Evolutionary conservation across 1,140 invertebrate species (phyloP), one percentile per base, ranked within the genome.

Genomic region (Euschistus heros): DNA sequence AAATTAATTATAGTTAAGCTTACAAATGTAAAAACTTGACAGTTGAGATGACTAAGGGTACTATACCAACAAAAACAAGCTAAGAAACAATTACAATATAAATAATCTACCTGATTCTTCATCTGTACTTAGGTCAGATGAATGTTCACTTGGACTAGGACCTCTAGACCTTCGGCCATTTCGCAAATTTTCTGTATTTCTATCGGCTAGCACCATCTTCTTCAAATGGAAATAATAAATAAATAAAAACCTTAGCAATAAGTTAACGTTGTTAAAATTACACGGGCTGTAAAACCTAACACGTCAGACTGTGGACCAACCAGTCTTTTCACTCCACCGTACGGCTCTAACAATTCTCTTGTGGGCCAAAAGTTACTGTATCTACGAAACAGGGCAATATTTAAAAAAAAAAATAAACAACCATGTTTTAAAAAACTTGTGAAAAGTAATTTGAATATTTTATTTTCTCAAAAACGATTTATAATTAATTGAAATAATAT

Each of bases 141-240:
- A 81, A 77, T 89, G 86, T 68, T 86, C 87, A 81, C 91, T 92
- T 66, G 91, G 91, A 80, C 89, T 92, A 72, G 89, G 87, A 73
- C 89, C 90, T 73, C 89, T 81, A 68, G 90, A 92, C 76, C 89
- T 83, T 69, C 89, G 83, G 55, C 90, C 91, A 77, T 92, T 92
- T 73, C 88, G 80, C 68, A 87, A 82, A 76, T 83, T 84, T 70
- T 90, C 88, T 67, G 80, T 81, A 77, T 86, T 89, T 79, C 87
- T 86, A 75, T 92, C 90, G 14, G 89, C 87, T 74, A 92, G 81
- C 73, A 92, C 90, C 90, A 92, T 92, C 74, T 22, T 50, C 24
- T 57, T 57, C 33, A 37, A 37, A 37, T 10, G 1, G 6, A 37
- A 37, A 37, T 37, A 37, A 37, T 37, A 37, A 37, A 37, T 37